phyloP scores from a whole-genome alignment of 2,888 invertebrate species.

The Empis livida region DNA sequence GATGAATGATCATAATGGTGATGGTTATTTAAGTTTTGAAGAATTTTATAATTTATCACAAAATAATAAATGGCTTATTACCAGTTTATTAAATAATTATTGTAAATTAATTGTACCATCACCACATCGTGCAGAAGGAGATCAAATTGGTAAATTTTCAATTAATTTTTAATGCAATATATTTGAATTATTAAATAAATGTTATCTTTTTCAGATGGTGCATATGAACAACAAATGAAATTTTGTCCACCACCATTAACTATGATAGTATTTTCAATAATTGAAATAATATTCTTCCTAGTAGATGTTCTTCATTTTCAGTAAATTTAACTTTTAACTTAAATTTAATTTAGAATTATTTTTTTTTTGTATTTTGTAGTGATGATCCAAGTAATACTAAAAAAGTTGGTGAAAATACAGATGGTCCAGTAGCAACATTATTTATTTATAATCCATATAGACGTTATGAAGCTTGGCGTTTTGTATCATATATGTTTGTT shows the following conservation, averaged over 20 bases:
- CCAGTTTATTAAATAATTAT: constrained; percentile 25
- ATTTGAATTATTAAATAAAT: background rate
- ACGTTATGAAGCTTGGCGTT: constrained; percentile 85
- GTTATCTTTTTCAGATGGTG: constrained; percentile 51
- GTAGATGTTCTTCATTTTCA: constrained; percentile 33
- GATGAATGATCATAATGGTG: constrained; percentile 48
- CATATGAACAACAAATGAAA: constrained; percentile 82
- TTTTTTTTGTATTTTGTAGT: constrained; percentile 16
- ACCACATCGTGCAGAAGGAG: constrained; percentile 28
- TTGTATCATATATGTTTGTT: constrained; percentile 89
- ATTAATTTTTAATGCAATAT: background rate
- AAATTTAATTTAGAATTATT: background rate
- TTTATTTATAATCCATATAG: constrained; percentile 82
- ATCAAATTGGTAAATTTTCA: constrained; percentile 26
- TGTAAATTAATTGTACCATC: constrained; percentile 30
- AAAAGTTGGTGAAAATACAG: constrained; percentile 34
- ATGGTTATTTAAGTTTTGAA: constrained; percentile 50
- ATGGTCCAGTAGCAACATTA: constrained; percentile 66
- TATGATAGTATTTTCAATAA: constrained; percentile 77
- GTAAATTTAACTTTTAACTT: constrained; percentile 20
- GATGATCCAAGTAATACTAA: constrained; percentile 31
- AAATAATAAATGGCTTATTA: constrained; percentile 38
- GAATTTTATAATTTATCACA: constrained; percentile 54
- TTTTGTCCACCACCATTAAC: constrained; percentile 88
- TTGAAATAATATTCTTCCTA: constrained; percentile 67